Conservation (phyloP, 2,113 vertebrate genomes). For the Delphinus delphis region DNA sequence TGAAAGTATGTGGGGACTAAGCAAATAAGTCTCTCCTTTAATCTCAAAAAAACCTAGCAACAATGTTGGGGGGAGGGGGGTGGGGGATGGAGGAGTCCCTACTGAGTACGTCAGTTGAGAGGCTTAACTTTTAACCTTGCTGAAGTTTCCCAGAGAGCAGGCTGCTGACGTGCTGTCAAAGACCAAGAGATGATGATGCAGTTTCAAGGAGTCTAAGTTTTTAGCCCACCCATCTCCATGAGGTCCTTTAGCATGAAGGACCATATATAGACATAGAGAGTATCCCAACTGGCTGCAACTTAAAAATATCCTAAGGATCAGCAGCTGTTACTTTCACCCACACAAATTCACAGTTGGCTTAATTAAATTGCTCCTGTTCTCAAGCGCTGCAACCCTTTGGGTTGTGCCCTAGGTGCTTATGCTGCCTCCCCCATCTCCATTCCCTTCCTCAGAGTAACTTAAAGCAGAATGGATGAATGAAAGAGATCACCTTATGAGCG, state of each 20-base stretch:
- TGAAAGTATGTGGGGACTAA: constrained; percentile 38
- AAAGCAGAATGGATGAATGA: neutral
- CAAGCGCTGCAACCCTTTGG: neutral
- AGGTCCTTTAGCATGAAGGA: constrained; percentile 37
- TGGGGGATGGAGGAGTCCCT: neutral
- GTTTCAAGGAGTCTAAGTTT: constrained; percentile 45
- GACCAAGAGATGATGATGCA: neutral
- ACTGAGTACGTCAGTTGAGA: neutral
- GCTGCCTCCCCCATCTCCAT: neutral
- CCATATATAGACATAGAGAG: constrained; percentile 72
- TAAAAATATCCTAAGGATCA: constrained; percentile 71
- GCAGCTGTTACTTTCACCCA: constrained; percentile 69
- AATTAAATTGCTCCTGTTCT: constrained; percentile 43
- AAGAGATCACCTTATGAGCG: neutral
- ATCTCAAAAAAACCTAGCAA: constrained; percentile 45
- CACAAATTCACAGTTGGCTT: constrained; percentile 59
- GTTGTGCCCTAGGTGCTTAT: neutral
- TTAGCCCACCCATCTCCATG: constrained; percentile 41
- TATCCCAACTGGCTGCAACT: constrained; percentile 58
- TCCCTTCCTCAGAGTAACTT: neutral
- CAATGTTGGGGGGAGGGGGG: neutral
- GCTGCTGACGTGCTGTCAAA: neutral
- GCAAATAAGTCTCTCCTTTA: constrained; percentile 45
- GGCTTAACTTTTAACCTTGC: constrained; percentile 56
- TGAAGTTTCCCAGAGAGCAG: constrained; percentile 25